phyloP scores from a whole-genome alignment of 2,888 invertebrate species.

The Leptopilina drosophilae region DNA sequence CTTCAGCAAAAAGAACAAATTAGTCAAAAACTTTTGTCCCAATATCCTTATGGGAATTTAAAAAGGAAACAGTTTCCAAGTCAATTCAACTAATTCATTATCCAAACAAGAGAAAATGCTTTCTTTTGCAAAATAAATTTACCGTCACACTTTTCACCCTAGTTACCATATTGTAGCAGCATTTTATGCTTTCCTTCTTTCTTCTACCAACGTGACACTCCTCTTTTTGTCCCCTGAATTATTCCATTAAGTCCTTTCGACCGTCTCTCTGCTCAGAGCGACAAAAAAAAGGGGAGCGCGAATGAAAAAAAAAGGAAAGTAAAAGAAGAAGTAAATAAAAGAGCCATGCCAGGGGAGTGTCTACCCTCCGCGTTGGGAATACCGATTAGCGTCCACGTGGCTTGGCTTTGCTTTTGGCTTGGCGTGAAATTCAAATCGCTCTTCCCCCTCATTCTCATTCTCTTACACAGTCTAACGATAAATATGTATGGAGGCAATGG shows the following conservation, averaged over 20 bases:
- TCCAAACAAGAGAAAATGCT: constrained; percentile 25
- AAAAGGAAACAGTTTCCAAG: constrained; percentile 24
- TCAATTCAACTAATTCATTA: constrained; percentile 29
- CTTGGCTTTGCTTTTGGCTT: constrained; percentile 33
- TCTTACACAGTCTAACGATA: constrained; percentile 35
- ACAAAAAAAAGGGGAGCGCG: constrained; percentile 13
- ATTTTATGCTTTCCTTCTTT: constrained; percentile 31
- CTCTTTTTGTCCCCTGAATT: constrained; percentile 50
- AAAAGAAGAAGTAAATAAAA: constrained; percentile 39
- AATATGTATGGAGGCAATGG: constrained; percentile 47
- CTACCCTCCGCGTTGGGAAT: constrained; percentile 41
- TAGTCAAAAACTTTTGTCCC: no score
- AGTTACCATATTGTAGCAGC: constrained; percentile 36
- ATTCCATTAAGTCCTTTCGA: constrained; percentile 55
- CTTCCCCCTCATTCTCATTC: background rate
- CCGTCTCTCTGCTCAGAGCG: constrained; percentile 27
- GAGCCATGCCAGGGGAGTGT: constrained; percentile 16
- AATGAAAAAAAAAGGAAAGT: constrained; percentile 27
- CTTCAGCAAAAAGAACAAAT: no score
- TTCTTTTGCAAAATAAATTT: constrained; percentile 30
- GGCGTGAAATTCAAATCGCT: constrained; percentile 52
- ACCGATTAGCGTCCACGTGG: constrained; percentile 43
- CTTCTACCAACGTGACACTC: constrained; percentile 4
- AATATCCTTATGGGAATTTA: background rate
- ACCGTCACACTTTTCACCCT: constrained; percentile 32